A percentile compares a stretch with the other conserved stretches of the same genome.
phyloP scores from a whole-genome alignment of 2,888 invertebrate species.

The Trisateles emortualis region DNA sequence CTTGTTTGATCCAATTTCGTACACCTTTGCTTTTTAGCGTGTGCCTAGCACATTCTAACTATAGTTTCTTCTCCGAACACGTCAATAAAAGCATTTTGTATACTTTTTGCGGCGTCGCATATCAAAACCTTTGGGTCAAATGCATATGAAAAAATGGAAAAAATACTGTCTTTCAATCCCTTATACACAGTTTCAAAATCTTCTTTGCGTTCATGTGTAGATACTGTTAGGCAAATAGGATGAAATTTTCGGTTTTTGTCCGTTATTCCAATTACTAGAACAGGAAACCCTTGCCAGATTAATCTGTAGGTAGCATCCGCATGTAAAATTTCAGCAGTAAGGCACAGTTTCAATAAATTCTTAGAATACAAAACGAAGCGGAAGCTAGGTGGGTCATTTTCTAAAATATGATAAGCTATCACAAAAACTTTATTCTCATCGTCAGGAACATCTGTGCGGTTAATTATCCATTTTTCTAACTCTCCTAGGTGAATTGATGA shows the following conservation, averaged over 20 bases:
- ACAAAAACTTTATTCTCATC: slow-evolving; percentile 17
- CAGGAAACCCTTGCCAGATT: not conserved
- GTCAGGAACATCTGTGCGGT: slow-evolving; percentile 15
- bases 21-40: slow-evolving; percentile 10
- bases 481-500: slow-evolving; percentile 1
- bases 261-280: not conserved
- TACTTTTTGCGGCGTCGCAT: not conserved
- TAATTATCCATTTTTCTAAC: slow-evolving; percentile 20
- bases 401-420: slow-evolving; percentile 15
- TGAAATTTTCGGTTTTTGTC: not conserved
- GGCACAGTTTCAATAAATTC: not conserved
- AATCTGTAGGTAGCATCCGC: not conserved
- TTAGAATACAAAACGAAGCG: not conserved
- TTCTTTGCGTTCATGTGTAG: not conserved
- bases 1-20: slow-evolving; percentile 10
- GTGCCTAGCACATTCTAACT: slow-evolving; percentile 1
- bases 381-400: not conserved
- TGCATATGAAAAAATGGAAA: not conserved
- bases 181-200: not conserved
- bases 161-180: not conserved
- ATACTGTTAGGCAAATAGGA: not conserved
- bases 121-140: not conserved
- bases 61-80: not conserved
- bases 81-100: not conserved
- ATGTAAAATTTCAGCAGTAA: no score